phyloP scores from a whole-genome alignment of 2,113 vertebrate species.

The Chionomys nivalis region DNA sequence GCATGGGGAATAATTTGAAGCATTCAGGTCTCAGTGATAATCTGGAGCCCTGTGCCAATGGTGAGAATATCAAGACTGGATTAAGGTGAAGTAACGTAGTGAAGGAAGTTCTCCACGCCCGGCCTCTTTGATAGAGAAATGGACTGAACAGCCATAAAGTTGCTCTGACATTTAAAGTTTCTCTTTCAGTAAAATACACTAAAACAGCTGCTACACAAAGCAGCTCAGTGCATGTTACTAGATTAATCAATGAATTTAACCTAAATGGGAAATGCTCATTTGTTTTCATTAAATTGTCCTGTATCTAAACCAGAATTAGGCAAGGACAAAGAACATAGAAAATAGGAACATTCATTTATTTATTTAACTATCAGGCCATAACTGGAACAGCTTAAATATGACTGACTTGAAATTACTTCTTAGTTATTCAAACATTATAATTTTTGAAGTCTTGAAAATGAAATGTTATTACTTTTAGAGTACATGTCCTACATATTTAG shows the following conservation, averaged over 20 bases:
- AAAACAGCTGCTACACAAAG: not conserved
- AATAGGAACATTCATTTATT: not conserved
- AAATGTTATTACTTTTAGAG: not conserved
- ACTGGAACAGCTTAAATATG: not conserved
- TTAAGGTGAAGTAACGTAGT: not conserved
- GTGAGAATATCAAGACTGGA: not conserved
- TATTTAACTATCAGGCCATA: slow-evolving; percentile 2
- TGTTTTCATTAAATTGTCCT: slow-evolving; percentile 7
- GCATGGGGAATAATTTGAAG: not conserved
- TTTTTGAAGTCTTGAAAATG: slow-evolving; percentile 10
- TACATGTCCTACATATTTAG: not conserved
- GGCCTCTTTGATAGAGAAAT: not conserved
- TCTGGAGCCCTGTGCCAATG: not conserved
- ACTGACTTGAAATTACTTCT: not conserved
- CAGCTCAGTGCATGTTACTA: not conserved
- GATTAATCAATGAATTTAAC: not conserved
- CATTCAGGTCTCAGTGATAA: not conserved
- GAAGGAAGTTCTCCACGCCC: not conserved
- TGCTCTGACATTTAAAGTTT: not conserved
- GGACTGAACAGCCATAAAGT: not conserved
- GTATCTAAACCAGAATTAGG: not conserved
- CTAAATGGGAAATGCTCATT: slow-evolving; percentile 11
- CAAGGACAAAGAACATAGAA: slow-evolving; percentile 9
- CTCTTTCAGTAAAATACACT: not conserved
- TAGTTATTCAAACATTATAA: not conserved